Evolutionary conservation across 37 sponge, comb jelly and placozoan genomes (phyloP).

Genomic region (Eunapius fragilis): DNA sequence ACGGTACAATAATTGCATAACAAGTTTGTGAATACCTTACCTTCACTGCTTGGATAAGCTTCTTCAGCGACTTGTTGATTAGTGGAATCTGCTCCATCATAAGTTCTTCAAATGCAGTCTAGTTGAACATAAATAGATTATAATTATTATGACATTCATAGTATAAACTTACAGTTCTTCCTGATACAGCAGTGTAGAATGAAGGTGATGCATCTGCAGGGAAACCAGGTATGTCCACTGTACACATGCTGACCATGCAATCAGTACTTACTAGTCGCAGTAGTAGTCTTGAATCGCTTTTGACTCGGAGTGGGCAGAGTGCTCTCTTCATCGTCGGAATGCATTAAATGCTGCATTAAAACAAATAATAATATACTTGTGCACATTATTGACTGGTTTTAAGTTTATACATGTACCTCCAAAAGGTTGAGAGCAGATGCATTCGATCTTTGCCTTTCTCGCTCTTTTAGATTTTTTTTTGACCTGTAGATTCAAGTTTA

Average conservation of each 20-base stretch:
- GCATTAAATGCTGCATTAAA: neutral
- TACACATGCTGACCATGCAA: neutral
- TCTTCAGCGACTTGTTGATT: neutral
- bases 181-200: neutral
- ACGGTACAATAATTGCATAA: neutral
- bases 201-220: neutral
- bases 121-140: neutral
- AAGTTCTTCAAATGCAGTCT: neutral
- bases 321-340: neutral
- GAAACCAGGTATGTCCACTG: neutral
- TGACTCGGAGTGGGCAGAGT: neutral
- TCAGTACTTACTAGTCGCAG: neutral
- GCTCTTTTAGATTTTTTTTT: neutral
- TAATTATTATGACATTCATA: neutral
- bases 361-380: neutral
- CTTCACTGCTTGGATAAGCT: neutral
- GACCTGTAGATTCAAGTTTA: neutral
- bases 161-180: neutral
- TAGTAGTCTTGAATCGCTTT: neutral
- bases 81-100: neutral
- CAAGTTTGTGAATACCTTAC: neutral
- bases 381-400: neutral
- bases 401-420: neutral
- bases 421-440: neutral
- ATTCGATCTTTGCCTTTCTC: neutral